Conservation (phyloP, 2,113 vertebrate genomes). For the Hemicordylus capensis region DNA sequence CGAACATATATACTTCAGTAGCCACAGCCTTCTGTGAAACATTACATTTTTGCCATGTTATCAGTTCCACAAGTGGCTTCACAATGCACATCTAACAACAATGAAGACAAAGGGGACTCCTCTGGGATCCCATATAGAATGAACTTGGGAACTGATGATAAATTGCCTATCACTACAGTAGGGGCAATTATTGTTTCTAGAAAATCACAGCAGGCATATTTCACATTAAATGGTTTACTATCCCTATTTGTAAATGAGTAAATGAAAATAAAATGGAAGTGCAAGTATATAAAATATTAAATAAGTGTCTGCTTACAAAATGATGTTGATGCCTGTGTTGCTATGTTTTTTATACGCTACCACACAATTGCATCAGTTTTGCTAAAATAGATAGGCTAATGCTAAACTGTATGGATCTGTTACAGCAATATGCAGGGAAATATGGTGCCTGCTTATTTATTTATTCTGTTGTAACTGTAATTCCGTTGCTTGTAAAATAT, state of each 20-base stretch:
- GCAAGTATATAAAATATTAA: constrained; percentile 41
- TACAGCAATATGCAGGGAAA: constrained; percentile 9
- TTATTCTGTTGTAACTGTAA: constrained; percentile 44
- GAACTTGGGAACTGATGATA: constrained; percentile 37
- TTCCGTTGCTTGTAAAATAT: constrained; percentile 4
- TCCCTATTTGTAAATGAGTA: constrained; percentile 52
- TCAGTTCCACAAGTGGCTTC: constrained; percentile 44
- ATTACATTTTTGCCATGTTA: constrained; percentile 9
- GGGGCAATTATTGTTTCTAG: constrained; percentile 36
- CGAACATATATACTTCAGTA: constrained; percentile 21
- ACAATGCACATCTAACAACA: constrained; percentile 27
- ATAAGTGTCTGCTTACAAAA: constrained; percentile 51
- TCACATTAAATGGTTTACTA: constrained; percentile 50
- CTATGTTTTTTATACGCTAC: constrained; percentile 19
- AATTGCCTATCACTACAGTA: constrained; percentile 44
- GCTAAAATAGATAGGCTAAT: constrained; percentile 37
- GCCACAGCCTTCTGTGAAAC: constrained; percentile 26
- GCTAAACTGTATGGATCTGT: neutral
- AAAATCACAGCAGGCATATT: constrained; percentile 55
- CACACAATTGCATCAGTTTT: constrained; percentile 13
- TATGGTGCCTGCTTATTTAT: neutral
- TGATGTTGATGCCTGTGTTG: constrained; percentile 28
- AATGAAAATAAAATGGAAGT: constrained; percentile 60
- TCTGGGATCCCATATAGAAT: constrained; percentile 24
- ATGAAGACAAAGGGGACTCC: constrained; percentile 18